These are phyloP conservation scores for Morpho helenor DNA, from an alignment of 2,888 invertebrate species.

Conservation along the genomic window DNA sequence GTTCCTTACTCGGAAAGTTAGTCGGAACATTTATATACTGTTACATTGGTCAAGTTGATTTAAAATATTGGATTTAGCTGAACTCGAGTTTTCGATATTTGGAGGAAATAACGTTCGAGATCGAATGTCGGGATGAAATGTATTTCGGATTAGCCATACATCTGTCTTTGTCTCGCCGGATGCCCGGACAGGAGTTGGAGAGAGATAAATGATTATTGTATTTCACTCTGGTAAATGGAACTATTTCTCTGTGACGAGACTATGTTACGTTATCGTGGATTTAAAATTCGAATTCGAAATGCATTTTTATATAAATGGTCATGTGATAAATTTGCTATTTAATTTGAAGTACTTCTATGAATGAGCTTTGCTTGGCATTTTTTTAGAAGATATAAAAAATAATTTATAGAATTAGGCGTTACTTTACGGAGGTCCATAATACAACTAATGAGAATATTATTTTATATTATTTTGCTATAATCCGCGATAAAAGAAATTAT, in stretches of 20 bases:
- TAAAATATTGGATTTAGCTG: constrained; percentile 28
- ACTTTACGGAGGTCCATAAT: too few species aligned
- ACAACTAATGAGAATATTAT: too few species aligned
- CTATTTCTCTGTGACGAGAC: background rate
- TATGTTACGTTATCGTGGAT: too few species aligned
- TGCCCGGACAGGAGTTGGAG: constrained; percentile 19
- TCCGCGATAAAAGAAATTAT: too few species aligned
- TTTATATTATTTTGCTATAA: too few species aligned
- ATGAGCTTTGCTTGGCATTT: too few species aligned
- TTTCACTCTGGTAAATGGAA: constrained; percentile 7
- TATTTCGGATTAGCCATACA: constrained; percentile 28
- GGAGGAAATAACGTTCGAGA: constrained; percentile 39
- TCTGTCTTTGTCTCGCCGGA: constrained; percentile 24
- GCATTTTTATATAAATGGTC: too few species aligned
- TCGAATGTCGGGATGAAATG: constrained; percentile 29
- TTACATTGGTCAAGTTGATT: constrained; percentile 14
- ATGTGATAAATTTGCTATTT: too few species aligned
- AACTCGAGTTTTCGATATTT: constrained; percentile 34
- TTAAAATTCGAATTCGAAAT: too few species aligned
- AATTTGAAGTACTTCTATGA: too few species aligned
- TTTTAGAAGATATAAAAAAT: too few species aligned
- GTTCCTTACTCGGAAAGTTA: constrained; percentile 5
- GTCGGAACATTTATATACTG: constrained; percentile 2
- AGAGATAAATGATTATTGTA: constrained; percentile 21
- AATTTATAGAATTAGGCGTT: too few species aligned